Percentiles rank a stretch among this genome's conserved stretches.
Conservation (phyloP, 2,888 invertebrate genomes). For the Protophormia terraenovae region DNA sequence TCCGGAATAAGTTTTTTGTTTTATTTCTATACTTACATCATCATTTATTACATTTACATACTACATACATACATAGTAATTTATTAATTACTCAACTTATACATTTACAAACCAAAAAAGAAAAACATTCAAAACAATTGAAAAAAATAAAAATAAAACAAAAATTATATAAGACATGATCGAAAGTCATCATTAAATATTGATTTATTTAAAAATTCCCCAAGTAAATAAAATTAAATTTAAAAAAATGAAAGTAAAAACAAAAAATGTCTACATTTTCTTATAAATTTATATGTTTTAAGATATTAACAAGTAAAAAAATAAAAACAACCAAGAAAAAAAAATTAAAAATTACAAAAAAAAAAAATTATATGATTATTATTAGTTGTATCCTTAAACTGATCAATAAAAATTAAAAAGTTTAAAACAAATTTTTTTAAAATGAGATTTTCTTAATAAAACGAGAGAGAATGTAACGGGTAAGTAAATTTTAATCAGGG, state of each 20-base stretch:
- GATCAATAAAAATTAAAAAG: constrained; percentile 68
- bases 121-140: constrained; percentile 50
- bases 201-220: constrained; percentile 26
- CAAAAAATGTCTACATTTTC: constrained; percentile 54
- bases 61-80: constrained; percentile 70
- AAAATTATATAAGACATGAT: constrained; percentile 34
- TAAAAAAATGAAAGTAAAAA: constrained; percentile 3
- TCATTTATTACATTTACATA: constrained; percentile 62
- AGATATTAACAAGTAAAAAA: constrained; percentile 59
- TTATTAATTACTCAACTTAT: constrained; percentile 68
- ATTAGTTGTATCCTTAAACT: constrained; percentile 68
- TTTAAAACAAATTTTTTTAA: constrained; percentile 54
- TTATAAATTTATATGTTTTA: constrained; percentile 68
- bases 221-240: constrained; percentile 19
- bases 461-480: no score
- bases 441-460: neutral
- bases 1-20: neutral
- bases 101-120: constrained; percentile 64
- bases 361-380: constrained; percentile 64
- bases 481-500: no score
- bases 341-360: constrained; percentile 31
- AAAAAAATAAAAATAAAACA: constrained; percentile 20
- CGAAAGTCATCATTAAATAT: constrained; percentile 35
- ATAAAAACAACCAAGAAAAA: neutral
- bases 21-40: neutral